Base-by-base conservation (phyloP, 92 coral and sea anemone genomes). In the Parazoanthus atlanticus region DNA sequence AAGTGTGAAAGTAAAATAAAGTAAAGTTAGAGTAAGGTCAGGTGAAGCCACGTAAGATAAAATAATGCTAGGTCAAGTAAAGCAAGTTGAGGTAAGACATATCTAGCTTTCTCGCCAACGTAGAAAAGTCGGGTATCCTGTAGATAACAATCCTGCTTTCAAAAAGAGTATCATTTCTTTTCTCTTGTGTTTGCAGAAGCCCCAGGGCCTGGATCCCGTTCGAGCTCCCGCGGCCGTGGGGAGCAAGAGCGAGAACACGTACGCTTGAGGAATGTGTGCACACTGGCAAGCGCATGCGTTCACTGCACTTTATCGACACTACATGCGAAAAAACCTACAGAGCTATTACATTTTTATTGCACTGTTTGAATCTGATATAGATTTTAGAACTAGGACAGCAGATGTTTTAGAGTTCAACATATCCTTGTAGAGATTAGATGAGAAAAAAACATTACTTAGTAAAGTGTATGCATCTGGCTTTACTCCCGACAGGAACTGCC, bases 141-240 rank as follows among this genome's bases (percentile, higher is more conserved):
- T 46, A 8, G 52, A 46, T 26, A 21, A 31, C 13, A 31, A 11
- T 1, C 33, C 3, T n/a, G 76, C 33, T 29, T 71, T 13, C 76
- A 9, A 28, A 9, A 71, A 28, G 2, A 15, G 49, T 6, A 32
- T 71, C 3, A 19, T 5, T 23, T n/a, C 25, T 82, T 38, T 66
- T 36, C 33, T 38, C 10, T 40, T n/a, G 43, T 82, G 47, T 82
- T 66, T 82, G 33, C 76, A 82, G 86, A 82, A 70, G 56, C 58
- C 86, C 2, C 75, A 66, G 76, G 86, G 34, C 0, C 9, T 82
- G 54, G 31, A 65, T 25, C 38, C 58, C 2, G 46, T 64, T 29
- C 38, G 64, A 21, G 3, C 85, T n/a, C 70, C 40, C 6, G 30
- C 86, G 25, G 46, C 75, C 13, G 52, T 38, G 0, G 75, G 76